Conservation (phyloP, 2,797 vertebrate species). For the Chelon labrosus region DNA sequence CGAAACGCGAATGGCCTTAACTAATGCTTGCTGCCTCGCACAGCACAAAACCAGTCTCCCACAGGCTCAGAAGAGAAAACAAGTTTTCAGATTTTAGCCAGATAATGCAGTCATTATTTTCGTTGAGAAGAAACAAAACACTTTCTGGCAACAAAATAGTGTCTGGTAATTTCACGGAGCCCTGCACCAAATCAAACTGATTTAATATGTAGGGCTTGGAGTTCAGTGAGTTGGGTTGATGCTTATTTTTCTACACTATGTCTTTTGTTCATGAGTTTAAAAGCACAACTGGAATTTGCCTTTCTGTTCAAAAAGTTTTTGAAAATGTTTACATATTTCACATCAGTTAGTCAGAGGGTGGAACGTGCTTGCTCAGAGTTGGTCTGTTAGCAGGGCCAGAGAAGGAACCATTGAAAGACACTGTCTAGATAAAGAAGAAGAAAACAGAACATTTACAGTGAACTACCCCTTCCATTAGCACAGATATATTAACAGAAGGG, state of each 20-base stretch:
- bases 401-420: slow-evolving; percentile 24
- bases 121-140: slow-evolving; percentile 65
- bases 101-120: slow-evolving; percentile 70
- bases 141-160: slow-evolving; percentile 55
- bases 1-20: slow-evolving; percentile 32
- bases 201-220: slow-evolving; percentile 45
- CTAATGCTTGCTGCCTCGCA: slow-evolving; percentile 34
- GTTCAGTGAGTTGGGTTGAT: slow-evolving; percentile 27
- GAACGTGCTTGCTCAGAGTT: slow-evolving; percentile 25
- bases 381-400: slow-evolving; percentile 15
- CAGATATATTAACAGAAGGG: slow-evolving; percentile 18
- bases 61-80: slow-evolving; percentile 44
- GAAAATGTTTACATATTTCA: slow-evolving; percentile 18
- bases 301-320: slow-evolving; percentile 20
- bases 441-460: neutral
- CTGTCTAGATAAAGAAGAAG: slow-evolving; percentile 42
- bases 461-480: slow-evolving; percentile 26
- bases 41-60: slow-evolving; percentile 44
- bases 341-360: slow-evolving; percentile 23
- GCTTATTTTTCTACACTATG: slow-evolving; percentile 27
- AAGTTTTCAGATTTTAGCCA: slow-evolving; percentile 59
- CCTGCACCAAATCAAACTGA: slow-evolving; percentile 57
- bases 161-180: slow-evolving; percentile 46
- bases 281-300: slow-evolving; percentile 12
- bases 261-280: slow-evolving; percentile 7